phyloP scores from a whole-genome alignment of 2,797 vertebrate species.

The Melanotaenia nigrans region DNA sequence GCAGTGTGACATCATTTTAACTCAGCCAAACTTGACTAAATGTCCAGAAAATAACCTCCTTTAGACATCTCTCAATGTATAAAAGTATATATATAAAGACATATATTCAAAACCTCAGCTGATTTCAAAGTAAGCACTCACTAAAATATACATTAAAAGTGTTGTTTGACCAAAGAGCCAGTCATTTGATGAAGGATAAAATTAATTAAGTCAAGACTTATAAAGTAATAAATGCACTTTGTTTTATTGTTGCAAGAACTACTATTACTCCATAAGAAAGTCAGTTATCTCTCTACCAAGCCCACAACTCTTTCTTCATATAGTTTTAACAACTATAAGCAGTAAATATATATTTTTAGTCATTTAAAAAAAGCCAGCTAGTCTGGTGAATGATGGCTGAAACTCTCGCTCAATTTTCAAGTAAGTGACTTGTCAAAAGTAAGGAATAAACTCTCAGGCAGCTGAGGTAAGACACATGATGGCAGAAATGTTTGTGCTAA shows the following conservation, averaged over 20 bases:
- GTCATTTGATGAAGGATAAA: not conserved
- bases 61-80: not conserved
- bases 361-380: too few relatives aligned
- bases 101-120: not conserved
- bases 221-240: too few relatives aligned
- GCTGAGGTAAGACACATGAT: conserved; percentile 14
- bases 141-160: too few relatives aligned
- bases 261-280: too few relatives aligned
- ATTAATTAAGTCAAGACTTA: not conserved
- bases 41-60: not conserved
- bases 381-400: too few relatives aligned
- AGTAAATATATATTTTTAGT: too few relatives aligned
- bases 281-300: too few relatives aligned
- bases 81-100: too few relatives aligned
- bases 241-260: too few relatives aligned
- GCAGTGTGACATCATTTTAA: not conserved
- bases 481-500: conserved; percentile 10
- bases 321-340: too few relatives aligned
- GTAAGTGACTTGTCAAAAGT: not conserved
- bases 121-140: not conserved
- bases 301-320: too few relatives aligned
- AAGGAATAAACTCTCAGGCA: conserved; percentile 5
- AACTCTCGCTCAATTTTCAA: not conserved
- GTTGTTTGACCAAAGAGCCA: not conserved
- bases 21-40: not conserved